A percentile compares a stretch with the other conserved stretches of the same genome.
These are phyloP conservation scores for Polietes domitor DNA, from an alignment of 2,888 invertebrate genomes.

Conservation along the genomic window DNA sequence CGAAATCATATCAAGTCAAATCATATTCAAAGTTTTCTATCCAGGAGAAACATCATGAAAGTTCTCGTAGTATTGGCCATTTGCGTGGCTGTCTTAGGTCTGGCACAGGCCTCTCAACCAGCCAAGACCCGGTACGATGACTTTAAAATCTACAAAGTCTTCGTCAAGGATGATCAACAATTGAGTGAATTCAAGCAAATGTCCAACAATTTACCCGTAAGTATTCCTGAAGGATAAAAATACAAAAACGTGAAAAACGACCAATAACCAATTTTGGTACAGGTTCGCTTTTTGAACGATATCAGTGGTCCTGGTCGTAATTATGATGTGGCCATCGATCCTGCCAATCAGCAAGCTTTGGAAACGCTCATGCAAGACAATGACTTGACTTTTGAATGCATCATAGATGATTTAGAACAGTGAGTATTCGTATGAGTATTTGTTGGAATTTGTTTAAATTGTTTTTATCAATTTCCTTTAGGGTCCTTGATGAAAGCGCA, in stretches of 20 bases:
- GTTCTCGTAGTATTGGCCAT: neutral
- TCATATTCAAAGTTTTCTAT: too few species aligned
- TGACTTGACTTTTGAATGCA: slow-evolving; percentile 67
- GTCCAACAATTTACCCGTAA: slow-evolving; percentile 62
- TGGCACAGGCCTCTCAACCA: neutral
- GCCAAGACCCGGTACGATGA: slow-evolving; percentile 70
- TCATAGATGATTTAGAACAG: slow-evolving; percentile 72
- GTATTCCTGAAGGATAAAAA: slow-evolving; percentile 19
- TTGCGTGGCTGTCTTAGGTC: neutral
- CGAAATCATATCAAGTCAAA: too few species aligned
- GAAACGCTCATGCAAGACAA: slow-evolving; percentile 66
- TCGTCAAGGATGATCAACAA: slow-evolving; percentile 68
- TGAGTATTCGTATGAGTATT: slow-evolving; percentile 53
- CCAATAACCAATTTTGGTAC: neutral
- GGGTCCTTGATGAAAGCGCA: slow-evolving; percentile 30
- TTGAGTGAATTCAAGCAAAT: slow-evolving; percentile 71
- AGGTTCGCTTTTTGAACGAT: slow-evolving; percentile 71
- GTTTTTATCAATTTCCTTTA: slow-evolving; percentile 20
- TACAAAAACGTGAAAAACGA: neutral
- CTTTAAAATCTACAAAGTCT: slow-evolving; percentile 72
- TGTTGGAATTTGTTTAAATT: neutral
- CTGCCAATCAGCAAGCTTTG: slow-evolving; percentile 67
- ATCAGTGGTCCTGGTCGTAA: slow-evolving; percentile 67
- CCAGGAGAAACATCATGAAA: neutral
- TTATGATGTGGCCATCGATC: slow-evolving; percentile 71